These are phyloP conservation scores for Myxocyprinus asiaticus DNA, from an alignment of 2,113 vertebrate genomes.

Conservation along the genomic window DNA sequence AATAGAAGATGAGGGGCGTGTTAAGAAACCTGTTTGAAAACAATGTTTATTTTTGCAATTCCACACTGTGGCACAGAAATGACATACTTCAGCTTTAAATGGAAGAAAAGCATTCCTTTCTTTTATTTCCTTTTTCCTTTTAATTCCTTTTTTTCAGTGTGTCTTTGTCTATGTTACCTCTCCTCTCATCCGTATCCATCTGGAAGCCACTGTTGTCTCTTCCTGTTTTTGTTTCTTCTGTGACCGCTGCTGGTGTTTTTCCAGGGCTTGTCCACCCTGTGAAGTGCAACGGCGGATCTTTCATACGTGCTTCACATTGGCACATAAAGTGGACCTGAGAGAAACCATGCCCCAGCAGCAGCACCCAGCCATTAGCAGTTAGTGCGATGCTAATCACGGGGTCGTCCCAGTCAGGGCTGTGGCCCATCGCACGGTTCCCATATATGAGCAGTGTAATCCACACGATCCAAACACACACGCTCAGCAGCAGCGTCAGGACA, in stretches of 20 bases:
- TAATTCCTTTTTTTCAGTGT: too few species aligned
- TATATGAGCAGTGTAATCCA: conserved; percentile 84
- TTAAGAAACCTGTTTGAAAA: too few species aligned
- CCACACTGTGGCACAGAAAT: too few species aligned
- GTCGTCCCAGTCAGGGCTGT: conserved; percentile 76
- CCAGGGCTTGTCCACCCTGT: conserved; percentile 68
- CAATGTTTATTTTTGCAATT: too few species aligned
- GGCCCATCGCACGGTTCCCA: conserved; percentile 66
- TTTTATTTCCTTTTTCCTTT: too few species aligned
- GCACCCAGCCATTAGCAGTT: conserved; percentile 86
- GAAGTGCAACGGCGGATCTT: conserved; percentile 65
- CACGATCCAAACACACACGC: conserved; percentile 81
- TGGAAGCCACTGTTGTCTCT: conserved; percentile 70
- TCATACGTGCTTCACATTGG: conserved; percentile 52
- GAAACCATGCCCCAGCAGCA: conserved; percentile 79
- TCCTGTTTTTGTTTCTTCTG: conserved; percentile 62
- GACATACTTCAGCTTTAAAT: too few species aligned
- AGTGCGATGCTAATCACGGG: conserved; percentile 81
- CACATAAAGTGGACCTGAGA: conserved; percentile 82
- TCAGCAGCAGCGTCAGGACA: conserved; percentile 78
- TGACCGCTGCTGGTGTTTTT: conserved; percentile 52
- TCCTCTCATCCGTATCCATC: conserved; percentile 55
- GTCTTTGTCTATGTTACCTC: conserved; percentile 60
- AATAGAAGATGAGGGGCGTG: too few species aligned
- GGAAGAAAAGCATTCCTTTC: too few species aligned